Base-by-base conservation (phyloP, 2,113 vertebrate genomes). In the Thunnus maccoyii region DNA sequence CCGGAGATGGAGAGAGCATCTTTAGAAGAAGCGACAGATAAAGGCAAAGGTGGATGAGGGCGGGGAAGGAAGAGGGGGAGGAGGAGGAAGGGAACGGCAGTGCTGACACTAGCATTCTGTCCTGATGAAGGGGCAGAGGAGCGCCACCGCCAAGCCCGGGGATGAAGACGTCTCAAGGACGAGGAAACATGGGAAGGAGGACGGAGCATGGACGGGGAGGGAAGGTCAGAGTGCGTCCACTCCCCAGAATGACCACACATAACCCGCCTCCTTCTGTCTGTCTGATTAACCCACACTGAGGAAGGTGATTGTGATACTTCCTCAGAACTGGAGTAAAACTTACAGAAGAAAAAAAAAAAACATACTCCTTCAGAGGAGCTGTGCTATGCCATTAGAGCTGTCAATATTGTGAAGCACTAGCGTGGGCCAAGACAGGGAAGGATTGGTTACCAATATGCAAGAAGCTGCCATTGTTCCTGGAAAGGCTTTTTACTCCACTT, bases 111-210 rank as follows among this genome's bases (percentile, higher is more conserved):
- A 92, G 88, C 90, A 90, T 91, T 95, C 86, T 90, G 30, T 84
- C 85, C 86, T 89, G 89, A 91, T 87, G 90, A 94, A 94, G 92
- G 90, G 90, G 93, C 87, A 80, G 85, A 82, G 89, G 77, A 84
- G 83, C 2, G 56, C 78, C 60, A 25, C 63, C 50, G 18, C 70
- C 76, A 13, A 82, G 92, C 90, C 91, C 17, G 1, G 71, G 58
- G 80, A 91, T 74, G 93, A 94, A 96, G 94, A 95, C 90, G 54
- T 95, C 95, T 95, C 95, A 97, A 96, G 95, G 94, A 93, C 95
- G 48, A 72, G 73, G 60, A 71, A 58, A 44, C 81, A 32, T 46
- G 73, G 47, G 52, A 41, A 74, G 67, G 44, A 50, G 67, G 41
- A 72, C 0, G 18, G 44, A 47, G 57, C 9, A 17, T 10, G 36